Base-by-base conservation (phyloP, 2,113 vertebrate genomes). In the Oncorhynchus nerka region DNA sequence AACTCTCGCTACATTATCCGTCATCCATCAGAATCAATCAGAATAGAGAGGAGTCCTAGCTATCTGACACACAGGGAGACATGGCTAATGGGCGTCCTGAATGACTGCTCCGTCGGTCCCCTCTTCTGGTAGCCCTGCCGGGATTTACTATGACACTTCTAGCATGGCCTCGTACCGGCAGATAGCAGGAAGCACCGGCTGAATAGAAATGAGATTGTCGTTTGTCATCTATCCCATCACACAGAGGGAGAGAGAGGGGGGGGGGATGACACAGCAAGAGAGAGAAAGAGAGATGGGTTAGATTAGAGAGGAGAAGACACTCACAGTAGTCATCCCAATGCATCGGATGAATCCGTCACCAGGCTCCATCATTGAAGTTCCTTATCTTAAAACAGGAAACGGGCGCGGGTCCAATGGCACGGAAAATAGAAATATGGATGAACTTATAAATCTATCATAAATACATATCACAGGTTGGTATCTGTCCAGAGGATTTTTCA, bases 131-230 rank as follows among this genome's bases (percentile, higher is more conserved):
- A 79, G 85, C 85, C 74, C 82, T 72, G 81, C 71, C 83, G 84
- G 86, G 87, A 91, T 91, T 90, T 89, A 90, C 88, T 90, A 85
- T 90, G 91, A 91, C 90, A 90, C 86, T 90, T 89, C 85, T 82
- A 92, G 90, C 87, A 89, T 83, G 88, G 83, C 87, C 86, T 86
- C 80, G 86, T 55, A 86, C 39, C 82, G 71, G 80, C 77, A 85
- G 86, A 91, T 82, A 88, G 87, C 85, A 79, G 79, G 84, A 80
- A 85, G 78, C 51, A 84, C 8, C 8, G 85, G 78, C 80, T 87
- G 87, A 85, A 89, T 90, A 83, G 88, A 89, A 90, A 88, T 90
- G 82, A 90, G 88, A 91, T 86, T 88, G 91, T 90, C 91, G 90
- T 90, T 87, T 85, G 90, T 91, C 90, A 91, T 80, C 81, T 80